Conservation (phyloP, 2,113 vertebrate genomes). For the Passer domesticus region DNA sequence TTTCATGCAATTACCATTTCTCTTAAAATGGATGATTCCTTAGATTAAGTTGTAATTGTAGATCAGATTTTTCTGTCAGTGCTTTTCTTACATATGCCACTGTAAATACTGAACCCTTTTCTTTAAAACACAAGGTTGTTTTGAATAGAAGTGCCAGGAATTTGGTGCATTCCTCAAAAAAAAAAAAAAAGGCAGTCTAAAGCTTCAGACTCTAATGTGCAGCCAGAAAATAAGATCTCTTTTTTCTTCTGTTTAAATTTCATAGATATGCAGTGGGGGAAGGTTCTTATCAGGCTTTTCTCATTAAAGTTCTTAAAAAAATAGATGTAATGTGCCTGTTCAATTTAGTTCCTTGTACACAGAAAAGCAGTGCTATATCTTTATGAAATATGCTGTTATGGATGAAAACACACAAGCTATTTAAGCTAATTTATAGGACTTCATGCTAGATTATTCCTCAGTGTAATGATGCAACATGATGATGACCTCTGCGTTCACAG, state of each 20-base stretch:
- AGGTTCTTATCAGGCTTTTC: background rate
- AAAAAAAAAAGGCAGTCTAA: background rate
- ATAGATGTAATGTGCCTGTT: background rate
- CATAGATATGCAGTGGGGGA: background rate
- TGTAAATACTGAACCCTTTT: background rate
- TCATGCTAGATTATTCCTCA: slow-evolving; percentile 60
- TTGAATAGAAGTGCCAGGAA: background rate
- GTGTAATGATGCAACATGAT: slow-evolving; percentile 48
- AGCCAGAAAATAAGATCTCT: background rate
- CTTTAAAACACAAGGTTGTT: background rate
- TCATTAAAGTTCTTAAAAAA: slow-evolving; percentile 17
- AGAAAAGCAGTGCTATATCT: slow-evolving; percentile 17
- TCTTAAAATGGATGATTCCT: background rate
- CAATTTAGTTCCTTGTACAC: slow-evolving; percentile 12
- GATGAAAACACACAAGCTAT: slow-evolving; percentile 55
- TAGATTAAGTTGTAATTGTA: background rate
- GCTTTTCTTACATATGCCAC: background rate
- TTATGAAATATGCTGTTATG: slow-evolving; percentile 45
- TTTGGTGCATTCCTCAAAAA: background rate
- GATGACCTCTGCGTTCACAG: slow-evolving; percentile 38
- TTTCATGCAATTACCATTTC: background rate
- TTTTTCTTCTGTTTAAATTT: slow-evolving; percentile 1
- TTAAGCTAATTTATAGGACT: slow-evolving; percentile 59
- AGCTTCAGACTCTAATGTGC: background rate
- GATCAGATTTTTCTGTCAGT: background rate